Conservation (phyloP, 2,113 vertebrate genomes). For the Brachypodius melanocephalos region DNA sequence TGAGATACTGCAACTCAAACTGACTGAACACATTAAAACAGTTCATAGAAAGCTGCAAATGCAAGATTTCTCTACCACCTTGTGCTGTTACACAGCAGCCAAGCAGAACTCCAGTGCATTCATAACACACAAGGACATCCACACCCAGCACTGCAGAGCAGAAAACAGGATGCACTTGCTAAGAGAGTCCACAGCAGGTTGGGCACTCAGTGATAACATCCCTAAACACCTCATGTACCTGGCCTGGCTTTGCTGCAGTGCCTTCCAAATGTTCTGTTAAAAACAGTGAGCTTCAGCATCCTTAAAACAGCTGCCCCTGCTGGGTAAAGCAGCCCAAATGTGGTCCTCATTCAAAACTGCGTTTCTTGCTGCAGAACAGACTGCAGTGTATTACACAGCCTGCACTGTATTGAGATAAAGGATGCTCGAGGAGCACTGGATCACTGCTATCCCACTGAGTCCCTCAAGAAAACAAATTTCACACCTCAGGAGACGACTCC, state of each 20-base stretch:
- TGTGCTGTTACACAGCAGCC: not conserved
- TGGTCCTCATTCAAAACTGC: not conserved
- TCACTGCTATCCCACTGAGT: not conserved
- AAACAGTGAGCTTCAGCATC: not conserved
- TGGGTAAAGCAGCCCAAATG: not conserved
- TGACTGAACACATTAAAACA: not conserved
- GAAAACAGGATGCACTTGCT: not conserved
- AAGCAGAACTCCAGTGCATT: not conserved
- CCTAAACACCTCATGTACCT: not conserved
- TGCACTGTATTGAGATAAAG: not conserved
- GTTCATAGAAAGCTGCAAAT: not conserved
- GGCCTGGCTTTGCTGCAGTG: not conserved
- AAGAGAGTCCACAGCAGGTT: conserved; percentile 6
- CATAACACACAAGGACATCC: not conserved
- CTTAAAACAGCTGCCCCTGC: not conserved
- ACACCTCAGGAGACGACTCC: not conserved
- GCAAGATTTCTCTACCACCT: not conserved
- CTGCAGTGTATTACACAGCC: not conserved
- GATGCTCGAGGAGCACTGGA: not conserved
- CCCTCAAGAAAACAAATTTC: not conserved
- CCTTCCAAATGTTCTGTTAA: not conserved
- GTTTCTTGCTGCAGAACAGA: not conserved
- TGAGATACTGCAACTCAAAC: not conserved
- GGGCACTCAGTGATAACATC: not conserved
- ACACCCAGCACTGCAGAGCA: not conserved